Evolutionary conservation across 1,140 invertebrate species (phyloP), one percentile per base, ranked within the genome.

Genomic region (Drosophila pseudoobscura): DNA sequence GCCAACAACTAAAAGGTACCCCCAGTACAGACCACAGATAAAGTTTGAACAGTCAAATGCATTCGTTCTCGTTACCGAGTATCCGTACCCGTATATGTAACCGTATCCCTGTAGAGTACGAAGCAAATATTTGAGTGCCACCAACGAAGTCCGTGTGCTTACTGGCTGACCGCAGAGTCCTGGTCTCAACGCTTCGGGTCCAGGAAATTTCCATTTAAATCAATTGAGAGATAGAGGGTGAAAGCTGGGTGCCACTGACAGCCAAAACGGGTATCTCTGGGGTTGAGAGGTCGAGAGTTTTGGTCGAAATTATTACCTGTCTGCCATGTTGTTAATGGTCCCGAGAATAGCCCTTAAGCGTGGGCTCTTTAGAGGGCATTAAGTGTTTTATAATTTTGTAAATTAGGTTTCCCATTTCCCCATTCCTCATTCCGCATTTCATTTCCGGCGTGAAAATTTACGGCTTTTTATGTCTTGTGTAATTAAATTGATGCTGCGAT

Each of bases 341-440:
- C 22, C 41, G 43, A 52, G 75, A 78, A 66, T 57, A 53, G 61
- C 56, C 22, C 60, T 31, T 53, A 62, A 65, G 11, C 49, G 43
- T 9, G 7, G 20, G 60, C 1, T 50, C 77, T 71, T 78, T 80
- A 73, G 76, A 80, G 80, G 63, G 53, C 70, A 66, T 78, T 59
- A 78, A 83, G 75, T 78, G 71, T 66, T 64, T 52, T 51, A 83
- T 78, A 60, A 77, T 80, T 80, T 78, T 60, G 22, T 46, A 80
- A 85, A 85, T 85, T 78, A 78, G 63, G 68, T 78, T 80, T 87
- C 80, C 74, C 80, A 85, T 84, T 84, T 84, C 24, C 24, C 49
- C 17, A 13, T 22, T 35, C 5, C 22, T 41, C 59, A 24, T 54
- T 29, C 9, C 5, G 5, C 24, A 4, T 24, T 24, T 3, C 24